Evolutionary conservation across 2,797 vertebrate species (phyloP).

Genomic region (Rhynchonycteris naso): DNA sequence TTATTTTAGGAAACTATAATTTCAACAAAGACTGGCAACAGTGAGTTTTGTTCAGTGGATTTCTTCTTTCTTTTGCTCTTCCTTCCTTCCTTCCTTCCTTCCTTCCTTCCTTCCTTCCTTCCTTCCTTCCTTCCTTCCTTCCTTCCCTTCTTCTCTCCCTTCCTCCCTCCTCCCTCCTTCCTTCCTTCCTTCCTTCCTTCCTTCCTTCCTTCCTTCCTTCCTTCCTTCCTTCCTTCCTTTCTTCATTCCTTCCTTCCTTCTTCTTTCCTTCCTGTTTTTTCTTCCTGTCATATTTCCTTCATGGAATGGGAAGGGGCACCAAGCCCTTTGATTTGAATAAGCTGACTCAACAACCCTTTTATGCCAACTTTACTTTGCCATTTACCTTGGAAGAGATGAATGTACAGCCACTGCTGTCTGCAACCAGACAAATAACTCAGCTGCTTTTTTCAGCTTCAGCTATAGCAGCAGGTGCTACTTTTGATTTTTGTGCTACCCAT

Average conservation of each 20-base stretch:
- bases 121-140: rapidly evolving
- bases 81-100: background rate
- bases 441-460: background rate
- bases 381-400: background rate
- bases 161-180: no score
- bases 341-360: background rate
- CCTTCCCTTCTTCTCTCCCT: background rate
- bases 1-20: background rate
- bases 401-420: background rate
- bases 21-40: background rate
- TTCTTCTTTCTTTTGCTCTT: no score
- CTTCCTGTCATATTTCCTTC: no score
- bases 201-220: no score
- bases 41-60: background rate
- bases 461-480: background rate
- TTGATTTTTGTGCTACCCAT: background rate
- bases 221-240: no score
- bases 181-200: background rate
- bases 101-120: no score
- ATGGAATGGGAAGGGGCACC: background rate
- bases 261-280: no score
- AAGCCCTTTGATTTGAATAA: background rate
- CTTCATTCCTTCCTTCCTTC: background rate
- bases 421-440: background rate
- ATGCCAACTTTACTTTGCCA: rapidly evolving